These are phyloP conservation scores for Tribolium castaneum DNA, from an alignment of 1,140 invertebrate species.

Conservation along the genomic window DNA sequence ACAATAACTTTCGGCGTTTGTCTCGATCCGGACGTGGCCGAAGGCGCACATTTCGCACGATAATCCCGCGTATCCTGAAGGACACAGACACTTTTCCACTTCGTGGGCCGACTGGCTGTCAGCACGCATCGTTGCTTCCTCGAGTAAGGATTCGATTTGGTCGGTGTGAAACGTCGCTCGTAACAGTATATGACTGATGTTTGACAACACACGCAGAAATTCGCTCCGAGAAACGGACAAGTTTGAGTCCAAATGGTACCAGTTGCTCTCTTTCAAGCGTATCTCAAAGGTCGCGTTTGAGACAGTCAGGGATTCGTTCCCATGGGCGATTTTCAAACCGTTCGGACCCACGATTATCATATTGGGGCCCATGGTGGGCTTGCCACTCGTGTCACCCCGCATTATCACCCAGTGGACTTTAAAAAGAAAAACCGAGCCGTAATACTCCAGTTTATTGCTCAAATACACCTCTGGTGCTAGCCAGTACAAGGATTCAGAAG, in stretches of 20 bases:
- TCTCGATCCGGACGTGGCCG: constrained; percentile 82
- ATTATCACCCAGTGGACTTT: constrained; percentile 86
- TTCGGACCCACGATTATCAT: constrained; percentile 84
- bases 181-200: constrained; percentile 84
- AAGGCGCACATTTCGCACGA: constrained; percentile 88
- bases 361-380: constrained; percentile 85
- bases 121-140: constrained; percentile 52
- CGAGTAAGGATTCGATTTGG: constrained; percentile 84
- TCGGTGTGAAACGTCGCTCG: constrained; percentile 92
- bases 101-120: constrained; percentile 47
- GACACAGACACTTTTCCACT: constrained; percentile 76
- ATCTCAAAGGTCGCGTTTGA: constrained; percentile 70
- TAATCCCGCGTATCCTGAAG: constrained; percentile 77
- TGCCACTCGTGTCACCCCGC: constrained; percentile 89
- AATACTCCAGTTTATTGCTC: constrained; percentile 83
- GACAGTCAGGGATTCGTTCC: constrained; percentile 67
- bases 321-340: constrained; percentile 77
- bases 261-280: constrained; percentile 74
- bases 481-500: constrained; percentile 89
- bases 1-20: constrained; percentile 75
- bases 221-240: constrained; percentile 79
- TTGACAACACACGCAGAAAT: constrained; percentile 85
- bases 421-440: constrained; percentile 85
- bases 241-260: constrained; percentile 78
- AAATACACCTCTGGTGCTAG: constrained; percentile 80